These are phyloP conservation scores for Philopotamus ludificatus DNA, from an alignment of 1,140 invertebrate species.

Conservation along the genomic window DNA sequence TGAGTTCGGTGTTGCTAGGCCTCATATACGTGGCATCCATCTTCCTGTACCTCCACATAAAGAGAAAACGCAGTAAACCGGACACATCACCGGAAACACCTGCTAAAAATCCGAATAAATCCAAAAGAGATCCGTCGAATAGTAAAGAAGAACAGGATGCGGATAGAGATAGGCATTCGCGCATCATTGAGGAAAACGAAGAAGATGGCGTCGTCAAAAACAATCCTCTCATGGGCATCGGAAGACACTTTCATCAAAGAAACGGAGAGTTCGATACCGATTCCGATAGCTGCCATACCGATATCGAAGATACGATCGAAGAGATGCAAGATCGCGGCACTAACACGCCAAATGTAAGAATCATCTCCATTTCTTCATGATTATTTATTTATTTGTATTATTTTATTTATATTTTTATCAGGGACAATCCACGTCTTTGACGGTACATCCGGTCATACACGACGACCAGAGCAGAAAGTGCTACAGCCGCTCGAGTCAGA, in stretches of 20 bases:
- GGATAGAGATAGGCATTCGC: constrained; percentile 17
- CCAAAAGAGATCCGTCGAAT: constrained; percentile 20
- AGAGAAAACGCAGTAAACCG: constrained; percentile 51
- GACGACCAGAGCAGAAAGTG: constrained; percentile 42
- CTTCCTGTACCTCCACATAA: constrained; percentile 74
- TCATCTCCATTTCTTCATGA: no score
- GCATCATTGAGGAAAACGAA: constrained; percentile 47
- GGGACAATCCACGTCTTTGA: constrained; percentile 65
- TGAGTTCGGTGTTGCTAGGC: constrained; percentile 75
- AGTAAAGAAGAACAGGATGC: constrained; percentile 24
- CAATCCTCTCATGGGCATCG: constrained; percentile 66
- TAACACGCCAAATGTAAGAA: constrained; percentile 6
- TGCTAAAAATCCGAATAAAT: constrained; percentile 42
- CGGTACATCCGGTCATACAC: constrained; percentile 63
- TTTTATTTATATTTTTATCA: no score
- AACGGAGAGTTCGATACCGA: constrained; percentile 50
- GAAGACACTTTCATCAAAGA: constrained; percentile 59
- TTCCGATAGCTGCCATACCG: constrained; percentile 51
- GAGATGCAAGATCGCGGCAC: constrained; percentile 15
- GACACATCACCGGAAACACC: constrained; percentile 45
- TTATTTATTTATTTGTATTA: no score
- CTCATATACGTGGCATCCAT: constrained; percentile 81
- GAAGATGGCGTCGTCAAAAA: constrained; percentile 70
- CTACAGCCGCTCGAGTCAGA: constrained; percentile 47
- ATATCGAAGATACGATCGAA: constrained; percentile 45